A percentile compares a stretch with the other conserved stretches of the same genome.
phyloP scores from a whole-genome alignment of 2,797 vertebrate species.

The Betta splendens region DNA sequence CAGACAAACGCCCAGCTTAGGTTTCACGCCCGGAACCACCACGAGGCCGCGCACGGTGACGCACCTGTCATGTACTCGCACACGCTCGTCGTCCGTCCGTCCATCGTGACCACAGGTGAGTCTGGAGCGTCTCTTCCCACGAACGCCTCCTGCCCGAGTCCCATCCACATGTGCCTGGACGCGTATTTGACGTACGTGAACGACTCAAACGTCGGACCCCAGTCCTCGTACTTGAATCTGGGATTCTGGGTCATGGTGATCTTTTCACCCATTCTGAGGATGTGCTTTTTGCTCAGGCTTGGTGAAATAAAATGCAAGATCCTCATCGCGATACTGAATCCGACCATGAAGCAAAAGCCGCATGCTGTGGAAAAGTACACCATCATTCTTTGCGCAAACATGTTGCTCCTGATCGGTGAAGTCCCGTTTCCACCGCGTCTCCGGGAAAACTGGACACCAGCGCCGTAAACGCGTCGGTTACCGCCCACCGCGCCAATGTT shows the following conservation, averaged over 20 bases:
- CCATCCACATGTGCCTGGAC: conserved; percentile 78
- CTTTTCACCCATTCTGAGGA: conserved; percentile 78
- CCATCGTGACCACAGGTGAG: conserved; percentile 77
- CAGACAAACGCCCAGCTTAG: background rate
- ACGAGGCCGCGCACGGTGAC: background rate
- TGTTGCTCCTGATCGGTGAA: conserved; percentile 13
- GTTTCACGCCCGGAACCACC: too few relatives aligned
- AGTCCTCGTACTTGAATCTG: conserved; percentile 87
- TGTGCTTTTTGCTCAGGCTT: conserved; percentile 66
- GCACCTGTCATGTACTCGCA: conserved; percentile 83
- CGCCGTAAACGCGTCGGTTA: background rate
- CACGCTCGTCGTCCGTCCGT: conserved; percentile 71
- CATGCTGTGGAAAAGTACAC: conserved; percentile 38
- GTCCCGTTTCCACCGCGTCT: background rate
- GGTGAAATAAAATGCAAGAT: conserved; percentile 80
- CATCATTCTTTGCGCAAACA: conserved; percentile 52
- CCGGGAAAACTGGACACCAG: background rate
- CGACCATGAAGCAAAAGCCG: conserved; percentile 20
- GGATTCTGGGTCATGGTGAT: conserved; percentile 82
- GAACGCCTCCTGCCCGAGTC: conserved; percentile 84
- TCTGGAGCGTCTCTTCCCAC: conserved; percentile 84
- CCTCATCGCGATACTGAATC: conserved; percentile 5
- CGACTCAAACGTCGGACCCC: conserved; percentile 84
- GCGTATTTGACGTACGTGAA: conserved; percentile 76
- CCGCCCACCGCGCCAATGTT: conserved; percentile 27